These are phyloP conservation scores for Aphelenchoides fujianensis DNA, from an alignment of 1,140 invertebrate species.

Conservation along the genomic window DNA sequence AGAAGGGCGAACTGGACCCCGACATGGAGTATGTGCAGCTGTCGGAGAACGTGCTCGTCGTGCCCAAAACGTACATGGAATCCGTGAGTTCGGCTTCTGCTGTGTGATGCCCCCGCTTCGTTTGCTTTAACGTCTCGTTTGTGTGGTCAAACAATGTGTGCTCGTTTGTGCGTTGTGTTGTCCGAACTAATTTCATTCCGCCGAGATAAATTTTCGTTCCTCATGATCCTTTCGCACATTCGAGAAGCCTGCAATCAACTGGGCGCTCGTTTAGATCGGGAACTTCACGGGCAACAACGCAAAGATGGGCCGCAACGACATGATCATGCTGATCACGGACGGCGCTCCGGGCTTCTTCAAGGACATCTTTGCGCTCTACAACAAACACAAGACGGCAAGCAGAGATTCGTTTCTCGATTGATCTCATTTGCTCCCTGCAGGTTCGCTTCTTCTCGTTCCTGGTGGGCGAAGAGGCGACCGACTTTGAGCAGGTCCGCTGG, in stretches of 20 bases:
- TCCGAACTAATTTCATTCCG: background rate
- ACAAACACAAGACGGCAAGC: conserved; percentile 68
- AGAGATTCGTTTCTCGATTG: background rate
- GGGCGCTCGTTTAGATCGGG: conserved; percentile 46
- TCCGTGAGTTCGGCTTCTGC: conserved; percentile 52
- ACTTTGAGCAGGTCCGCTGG: conserved; percentile 84
- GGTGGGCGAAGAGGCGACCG: conserved; percentile 88
- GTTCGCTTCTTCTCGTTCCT: conserved; percentile 95
- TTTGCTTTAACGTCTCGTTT: background rate
- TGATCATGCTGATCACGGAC: conserved; percentile 97
- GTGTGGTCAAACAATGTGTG: no score
- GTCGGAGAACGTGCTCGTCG: conserved; percentile 54
- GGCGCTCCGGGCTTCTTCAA: conserved; percentile 89
- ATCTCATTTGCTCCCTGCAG: conserved; percentile 63
- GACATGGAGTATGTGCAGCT: conserved; percentile 43
- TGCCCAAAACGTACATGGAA: conserved; percentile 41
- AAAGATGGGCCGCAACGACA: conserved; percentile 77
- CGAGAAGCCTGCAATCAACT: background rate
- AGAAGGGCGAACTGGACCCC: conserved; percentile 19
- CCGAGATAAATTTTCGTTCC: conserved; percentile 12
- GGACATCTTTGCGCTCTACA: conserved; percentile 82
- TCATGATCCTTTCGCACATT: background rate
- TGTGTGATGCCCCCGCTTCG: background rate
- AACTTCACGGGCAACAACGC: conserved; percentile 45
- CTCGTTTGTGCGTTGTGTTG: background rate